Evolutionary conservation across 2,888 invertebrate genomes (phyloP).

Genomic region (Ophonus ardosiacus): DNA sequence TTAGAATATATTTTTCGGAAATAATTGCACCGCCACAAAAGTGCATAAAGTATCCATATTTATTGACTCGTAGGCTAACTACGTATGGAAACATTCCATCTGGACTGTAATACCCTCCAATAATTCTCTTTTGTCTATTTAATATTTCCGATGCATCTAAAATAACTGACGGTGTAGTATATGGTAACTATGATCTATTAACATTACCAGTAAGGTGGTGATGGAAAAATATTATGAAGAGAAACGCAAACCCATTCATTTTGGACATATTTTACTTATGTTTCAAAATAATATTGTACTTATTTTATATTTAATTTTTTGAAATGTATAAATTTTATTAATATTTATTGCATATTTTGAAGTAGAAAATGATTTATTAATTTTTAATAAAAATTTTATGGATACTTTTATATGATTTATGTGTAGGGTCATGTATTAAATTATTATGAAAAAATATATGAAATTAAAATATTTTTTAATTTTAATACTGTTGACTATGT

Average conservation of each 20-base stretch:
- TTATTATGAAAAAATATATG: too few relatives aligned
- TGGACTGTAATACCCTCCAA: background rate
- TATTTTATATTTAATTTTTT: background rate
- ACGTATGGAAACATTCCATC: slow-evolving; percentile 6
- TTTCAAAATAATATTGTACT: background rate
- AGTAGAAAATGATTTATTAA: background rate
- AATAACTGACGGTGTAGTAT: background rate
- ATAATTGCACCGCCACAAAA: slow-evolving; percentile 27
- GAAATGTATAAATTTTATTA: background rate
- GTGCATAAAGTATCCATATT: background rate
- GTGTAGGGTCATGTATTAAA: too few relatives aligned
- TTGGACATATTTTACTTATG: background rate
- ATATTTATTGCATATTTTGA: background rate
- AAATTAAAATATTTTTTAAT: too few relatives aligned
- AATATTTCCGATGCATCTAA: background rate
- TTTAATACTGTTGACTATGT: too few relatives aligned
- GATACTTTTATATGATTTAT: too few relatives aligned
- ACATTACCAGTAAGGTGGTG: background rate
- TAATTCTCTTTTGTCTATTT: background rate
- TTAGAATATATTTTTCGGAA: background rate
- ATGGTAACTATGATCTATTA: background rate
- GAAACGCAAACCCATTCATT: background rate
- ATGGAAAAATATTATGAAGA: background rate
- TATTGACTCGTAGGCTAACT: slow-evolving; percentile 9
- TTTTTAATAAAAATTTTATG: background rate